phyloP scores from a whole-genome alignment of 2,888 invertebrate species.

The Hypena proboscidalis region DNA sequence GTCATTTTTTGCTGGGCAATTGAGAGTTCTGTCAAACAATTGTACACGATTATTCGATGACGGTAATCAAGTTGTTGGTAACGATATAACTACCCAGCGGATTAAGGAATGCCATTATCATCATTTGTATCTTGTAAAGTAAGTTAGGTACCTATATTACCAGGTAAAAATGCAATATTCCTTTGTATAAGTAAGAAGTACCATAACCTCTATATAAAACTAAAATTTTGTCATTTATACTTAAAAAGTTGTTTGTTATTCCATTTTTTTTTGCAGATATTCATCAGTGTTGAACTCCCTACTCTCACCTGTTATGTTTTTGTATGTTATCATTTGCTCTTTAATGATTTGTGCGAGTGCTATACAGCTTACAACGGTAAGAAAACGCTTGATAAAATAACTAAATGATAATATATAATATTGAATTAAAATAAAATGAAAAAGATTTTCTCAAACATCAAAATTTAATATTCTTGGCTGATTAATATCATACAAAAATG shows the following conservation, averaged over 20 bases:
- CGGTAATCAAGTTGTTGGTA: conserved; percentile 33
- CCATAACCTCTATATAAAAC: no score
- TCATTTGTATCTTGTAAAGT: conserved; percentile 65
- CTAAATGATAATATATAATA: no score
- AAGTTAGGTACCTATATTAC: no score
- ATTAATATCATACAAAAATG: no score
- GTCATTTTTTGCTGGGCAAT: conserved; percentile 72
- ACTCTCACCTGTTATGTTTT: conserved; percentile 75
- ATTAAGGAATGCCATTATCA: conserved; percentile 65
- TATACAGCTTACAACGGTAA: conserved; percentile 69
- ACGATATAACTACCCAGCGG: conserved; percentile 48
- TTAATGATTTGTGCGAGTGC: conserved; percentile 79
- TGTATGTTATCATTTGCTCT: conserved; percentile 77
- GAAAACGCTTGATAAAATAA: background rate
- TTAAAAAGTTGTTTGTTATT: background rate
- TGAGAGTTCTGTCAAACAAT: conserved; percentile 61
- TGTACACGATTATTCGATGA: conserved; percentile 60
- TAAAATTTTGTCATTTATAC: background rate
- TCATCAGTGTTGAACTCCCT: conserved; percentile 63
- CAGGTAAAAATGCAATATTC: no score
- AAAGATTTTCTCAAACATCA: no score
- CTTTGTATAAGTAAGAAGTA: no score
- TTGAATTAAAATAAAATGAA: no score
- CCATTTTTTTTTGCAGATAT: conserved; percentile 51
- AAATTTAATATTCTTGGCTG: no score